Evolutionary conservation across 2,888 invertebrate genomes (phyloP), one percentile per base, ranked within the genome.

Genomic region (Glyphotaelius pellucidus): DNA sequence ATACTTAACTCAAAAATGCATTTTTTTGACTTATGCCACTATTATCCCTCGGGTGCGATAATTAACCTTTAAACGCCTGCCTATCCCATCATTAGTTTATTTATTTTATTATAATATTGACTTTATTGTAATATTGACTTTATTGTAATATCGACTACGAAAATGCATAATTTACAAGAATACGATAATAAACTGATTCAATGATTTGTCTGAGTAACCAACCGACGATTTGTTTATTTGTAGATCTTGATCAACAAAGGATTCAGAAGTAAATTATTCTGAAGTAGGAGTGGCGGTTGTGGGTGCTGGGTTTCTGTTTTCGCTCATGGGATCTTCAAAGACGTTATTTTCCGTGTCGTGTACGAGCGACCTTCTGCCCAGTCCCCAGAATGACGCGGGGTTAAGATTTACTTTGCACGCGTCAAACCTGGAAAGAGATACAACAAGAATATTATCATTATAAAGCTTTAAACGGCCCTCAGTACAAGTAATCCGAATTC

Each of bases 331-430:
- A 67, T 67, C 52, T 67, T 67, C 52, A 87, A 95, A 95, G 94
- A 94, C 94, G 7, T 67, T 67, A 67, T 67, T 67, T 67, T 67
- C 30, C 12, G 83, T n/a, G 25, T n/a, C 31, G 31, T 30, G 52
- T 14, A 87, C 52, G 94, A 95, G 95, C 94, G 94, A 94, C 95
- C 95, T 95, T 94, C 96, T 95, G 93, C 95, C 95, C 93, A 96
- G 94, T 0, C 95, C 96, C 95, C 94, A 96, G 95, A 96, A 96
- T 93, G 94, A 94, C 93, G 94, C 94, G 94, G 96, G 96, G 1
- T 95, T 95, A 91, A 96, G 94, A 91, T 93, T 94, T 93, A 94
- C 94, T 92, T 94, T 94, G 93, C 93, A 81, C 90, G 96, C 96
- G 93, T 95, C 95, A 94, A 96, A 96, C 94, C 96, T 96, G 94